phyloP scores from a whole-genome alignment of 2,888 invertebrate genomes.

The Cosmia trapezina region DNA sequence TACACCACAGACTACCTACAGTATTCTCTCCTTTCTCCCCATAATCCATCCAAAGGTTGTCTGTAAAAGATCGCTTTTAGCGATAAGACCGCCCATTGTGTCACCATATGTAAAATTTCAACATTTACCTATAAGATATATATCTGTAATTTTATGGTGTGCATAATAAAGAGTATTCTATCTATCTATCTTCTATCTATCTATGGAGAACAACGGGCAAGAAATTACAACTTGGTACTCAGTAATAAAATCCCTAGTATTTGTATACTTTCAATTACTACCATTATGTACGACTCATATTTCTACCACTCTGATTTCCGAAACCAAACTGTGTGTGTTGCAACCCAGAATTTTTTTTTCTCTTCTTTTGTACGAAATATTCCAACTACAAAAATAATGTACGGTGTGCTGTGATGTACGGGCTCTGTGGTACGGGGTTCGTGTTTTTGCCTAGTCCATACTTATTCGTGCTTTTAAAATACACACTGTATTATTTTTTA shows the following conservation, averaged over 20 bases:
- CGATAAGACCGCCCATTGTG: too few relatives aligned
- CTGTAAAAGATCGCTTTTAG: too few relatives aligned
- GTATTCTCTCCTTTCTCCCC: too few relatives aligned
- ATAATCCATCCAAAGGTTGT: too few relatives aligned
- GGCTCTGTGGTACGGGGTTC: background rate
- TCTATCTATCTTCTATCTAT: too few relatives aligned
- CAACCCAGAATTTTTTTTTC: slow-evolving; percentile 4
- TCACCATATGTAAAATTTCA: too few relatives aligned
- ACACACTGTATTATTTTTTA: slow-evolving; percentile 58
- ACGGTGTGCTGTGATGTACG: background rate
- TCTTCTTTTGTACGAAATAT: slow-evolving; percentile 8
- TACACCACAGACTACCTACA: too few relatives aligned
- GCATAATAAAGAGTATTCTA: too few relatives aligned
- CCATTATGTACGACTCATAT: slow-evolving; percentile 4
- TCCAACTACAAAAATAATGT: background rate
- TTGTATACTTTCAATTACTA: too few relatives aligned
- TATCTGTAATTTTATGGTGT: too few relatives aligned
- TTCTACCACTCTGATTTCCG: background rate
- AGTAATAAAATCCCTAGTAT: background rate
- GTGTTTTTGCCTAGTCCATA: slow-evolving; percentile 20
- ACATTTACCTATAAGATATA: too few relatives aligned
- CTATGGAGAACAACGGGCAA: too few relatives aligned
- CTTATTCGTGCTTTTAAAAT: slow-evolving; percentile 56
- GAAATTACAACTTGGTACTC: background rate
- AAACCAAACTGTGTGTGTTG: slow-evolving; percentile 18